phyloP scores from a whole-genome alignment of 2,113 vertebrate genomes.

The Cavia aperea region DNA sequence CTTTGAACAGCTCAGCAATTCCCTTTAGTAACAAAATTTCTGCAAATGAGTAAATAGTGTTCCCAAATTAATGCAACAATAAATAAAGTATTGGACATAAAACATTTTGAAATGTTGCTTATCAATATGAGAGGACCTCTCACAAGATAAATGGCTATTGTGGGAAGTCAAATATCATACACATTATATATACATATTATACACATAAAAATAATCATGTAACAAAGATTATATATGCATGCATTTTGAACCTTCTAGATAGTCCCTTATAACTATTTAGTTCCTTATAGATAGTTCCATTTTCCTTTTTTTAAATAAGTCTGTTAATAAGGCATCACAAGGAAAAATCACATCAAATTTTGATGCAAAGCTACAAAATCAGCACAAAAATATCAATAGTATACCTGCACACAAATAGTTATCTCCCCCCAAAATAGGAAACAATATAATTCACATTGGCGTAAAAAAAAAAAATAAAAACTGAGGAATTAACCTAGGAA shows the following conservation, averaged over 20 bases:
- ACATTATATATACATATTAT: background rate
- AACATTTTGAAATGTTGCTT: background rate
- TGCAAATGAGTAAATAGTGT: background rate
- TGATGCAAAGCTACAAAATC: background rate
- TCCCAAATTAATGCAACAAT: background rate
- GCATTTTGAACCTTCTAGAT: background rate
- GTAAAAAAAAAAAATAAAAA: background rate
- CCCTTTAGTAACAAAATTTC: background rate
- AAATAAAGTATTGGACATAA: slow-evolving; percentile 1
- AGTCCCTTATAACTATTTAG: too few relatives aligned
- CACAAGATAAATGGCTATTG: background rate
- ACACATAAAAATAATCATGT: background rate
- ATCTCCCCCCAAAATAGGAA: background rate
- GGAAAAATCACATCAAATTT: background rate
- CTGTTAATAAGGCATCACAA: background rate
- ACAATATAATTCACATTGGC: background rate
- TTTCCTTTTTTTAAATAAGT: background rate
- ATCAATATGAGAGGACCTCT: background rate
- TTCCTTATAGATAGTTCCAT: background rate
- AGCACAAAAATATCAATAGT: background rate
- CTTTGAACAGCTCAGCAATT: background rate
- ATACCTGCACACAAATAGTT: background rate
- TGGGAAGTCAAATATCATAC: background rate
- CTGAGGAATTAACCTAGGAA: background rate
- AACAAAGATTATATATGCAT: background rate